Conservation (phyloP, 2,113 vertebrate species). For the Micromys minutus region DNA sequence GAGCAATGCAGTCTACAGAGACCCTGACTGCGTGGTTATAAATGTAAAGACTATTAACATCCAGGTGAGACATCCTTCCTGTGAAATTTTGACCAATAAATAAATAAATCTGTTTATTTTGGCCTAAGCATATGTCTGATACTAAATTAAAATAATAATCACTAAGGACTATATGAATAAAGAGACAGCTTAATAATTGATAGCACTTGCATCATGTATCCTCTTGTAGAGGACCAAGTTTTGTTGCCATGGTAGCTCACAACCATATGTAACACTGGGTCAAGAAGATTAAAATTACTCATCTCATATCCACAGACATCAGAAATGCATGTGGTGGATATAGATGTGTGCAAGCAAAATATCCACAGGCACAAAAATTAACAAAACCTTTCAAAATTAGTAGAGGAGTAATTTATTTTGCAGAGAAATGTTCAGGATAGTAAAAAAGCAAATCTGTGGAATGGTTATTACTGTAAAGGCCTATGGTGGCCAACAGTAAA, state of each 20-base stretch:
- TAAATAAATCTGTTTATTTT: background rate
- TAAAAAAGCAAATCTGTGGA: background rate
- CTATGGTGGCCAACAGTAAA: background rate
- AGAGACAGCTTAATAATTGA: background rate
- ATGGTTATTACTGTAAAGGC: background rate
- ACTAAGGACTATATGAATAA: accelerated
- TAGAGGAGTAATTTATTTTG: background rate
- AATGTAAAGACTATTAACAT: background rate
- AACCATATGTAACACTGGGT: background rate
- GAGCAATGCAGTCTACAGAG: accelerated
- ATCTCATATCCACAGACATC: background rate
- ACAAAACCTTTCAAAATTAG: background rate
- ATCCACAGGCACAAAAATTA: background rate
- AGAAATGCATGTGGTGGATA: background rate
- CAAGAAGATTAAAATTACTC: background rate
- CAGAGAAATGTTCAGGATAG: background rate
- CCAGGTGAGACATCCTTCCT: background rate
- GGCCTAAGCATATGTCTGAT: background rate
- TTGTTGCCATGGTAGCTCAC: background rate
- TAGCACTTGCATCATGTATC: too few species aligned
- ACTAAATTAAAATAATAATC: background rate
- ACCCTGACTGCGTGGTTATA: background rate
- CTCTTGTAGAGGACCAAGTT: background rate
- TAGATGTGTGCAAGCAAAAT: background rate
- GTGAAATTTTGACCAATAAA: background rate